Evolutionary conservation across 1,140 invertebrate species (phyloP).

Genomic region (Campoletis sonorensis): DNA sequence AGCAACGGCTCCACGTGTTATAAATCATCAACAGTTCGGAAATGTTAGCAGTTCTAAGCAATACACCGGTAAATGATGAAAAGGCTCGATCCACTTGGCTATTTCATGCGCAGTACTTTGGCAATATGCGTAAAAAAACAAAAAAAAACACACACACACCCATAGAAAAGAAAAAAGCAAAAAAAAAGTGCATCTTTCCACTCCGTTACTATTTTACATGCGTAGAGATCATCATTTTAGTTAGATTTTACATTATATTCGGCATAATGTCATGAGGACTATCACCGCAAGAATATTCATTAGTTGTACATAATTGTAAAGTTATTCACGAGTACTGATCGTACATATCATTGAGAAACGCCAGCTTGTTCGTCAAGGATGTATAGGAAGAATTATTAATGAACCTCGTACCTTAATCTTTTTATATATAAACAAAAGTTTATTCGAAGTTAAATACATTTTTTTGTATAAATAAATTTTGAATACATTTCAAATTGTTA

Average conservation of each 20-base stretch:
- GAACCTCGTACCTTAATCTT: too few species aligned
- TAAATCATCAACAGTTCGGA: slow-evolving; percentile 87
- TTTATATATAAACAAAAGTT: not conserved
- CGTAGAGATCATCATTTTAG: slow-evolving; percentile 2
- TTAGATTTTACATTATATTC: slow-evolving; percentile 12
- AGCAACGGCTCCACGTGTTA: slow-evolving; percentile 83
- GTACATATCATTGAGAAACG: slow-evolving; percentile 31
- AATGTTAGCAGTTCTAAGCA: slow-evolving; percentile 76
- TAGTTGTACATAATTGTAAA: slow-evolving; percentile 42
- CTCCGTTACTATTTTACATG: not conserved
- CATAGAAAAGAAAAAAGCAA: not conserved
- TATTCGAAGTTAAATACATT: too few species aligned
- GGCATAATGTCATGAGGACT: not conserved
- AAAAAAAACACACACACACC: not conserved
- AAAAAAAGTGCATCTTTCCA: not conserved
- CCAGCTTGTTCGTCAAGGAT: slow-evolving; percentile 15
- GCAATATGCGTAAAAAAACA: slow-evolving; percentile 2
- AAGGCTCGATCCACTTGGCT: slow-evolving; percentile 49
- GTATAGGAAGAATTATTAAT: too few species aligned
- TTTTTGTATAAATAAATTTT: too few species aligned
- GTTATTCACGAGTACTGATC: slow-evolving; percentile 24
- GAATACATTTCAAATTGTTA: too few species aligned
- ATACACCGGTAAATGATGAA: slow-evolving; percentile 65
- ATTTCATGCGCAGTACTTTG: slow-evolving; percentile 34
- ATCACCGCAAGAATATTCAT: slow-evolving; percentile 27